Conservation (phyloP, 2,888 invertebrate genomes). For the Spicauda simplicius region DNA sequence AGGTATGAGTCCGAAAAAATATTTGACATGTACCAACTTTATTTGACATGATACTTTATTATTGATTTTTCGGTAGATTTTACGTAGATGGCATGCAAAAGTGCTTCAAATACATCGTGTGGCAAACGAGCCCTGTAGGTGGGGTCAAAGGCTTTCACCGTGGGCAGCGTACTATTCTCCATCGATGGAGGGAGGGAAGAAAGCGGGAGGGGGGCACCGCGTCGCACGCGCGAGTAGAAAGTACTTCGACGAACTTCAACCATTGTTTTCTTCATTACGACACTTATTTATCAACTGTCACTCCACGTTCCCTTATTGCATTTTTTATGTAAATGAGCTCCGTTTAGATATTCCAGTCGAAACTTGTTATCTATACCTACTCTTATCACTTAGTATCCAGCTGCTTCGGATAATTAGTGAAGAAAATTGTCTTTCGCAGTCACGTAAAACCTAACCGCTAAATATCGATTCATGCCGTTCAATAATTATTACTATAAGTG, state of each 20-base stretch:
- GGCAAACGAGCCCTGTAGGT: slow-evolving; percentile 66
- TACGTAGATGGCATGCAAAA: slow-evolving; percentile 52
- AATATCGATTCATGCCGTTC: neutral
- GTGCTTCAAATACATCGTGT: slow-evolving; percentile 60
- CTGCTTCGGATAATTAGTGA: neutral
- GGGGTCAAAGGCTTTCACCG: slow-evolving; percentile 80
- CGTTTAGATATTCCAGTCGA: slow-evolving; percentile 45
- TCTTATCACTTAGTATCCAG: slow-evolving; percentile 3
- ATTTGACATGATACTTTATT: no score
- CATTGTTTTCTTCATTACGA: slow-evolving; percentile 80
- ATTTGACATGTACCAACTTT: no score
- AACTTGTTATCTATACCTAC: slow-evolving; percentile 38
- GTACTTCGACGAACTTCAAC: slow-evolving; percentile 67
- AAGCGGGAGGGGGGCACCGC: slow-evolving; percentile 48
- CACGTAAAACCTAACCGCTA: neutral
- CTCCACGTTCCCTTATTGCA: slow-evolving; percentile 62
- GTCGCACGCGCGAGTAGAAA: slow-evolving; percentile 72
- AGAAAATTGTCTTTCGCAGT: neutral
- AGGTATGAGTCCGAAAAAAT: no score
- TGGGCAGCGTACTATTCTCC: slow-evolving; percentile 56
- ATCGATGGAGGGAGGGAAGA: slow-evolving; percentile 49
- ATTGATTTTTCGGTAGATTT: neutral
- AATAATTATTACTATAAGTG: neutral
- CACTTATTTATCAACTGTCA: slow-evolving; percentile 75
- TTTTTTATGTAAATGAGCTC: slow-evolving; percentile 67